Evolutionary conservation across 2,888 invertebrate genomes (phyloP).

Genomic region (Epinotia demarniana): DNA sequence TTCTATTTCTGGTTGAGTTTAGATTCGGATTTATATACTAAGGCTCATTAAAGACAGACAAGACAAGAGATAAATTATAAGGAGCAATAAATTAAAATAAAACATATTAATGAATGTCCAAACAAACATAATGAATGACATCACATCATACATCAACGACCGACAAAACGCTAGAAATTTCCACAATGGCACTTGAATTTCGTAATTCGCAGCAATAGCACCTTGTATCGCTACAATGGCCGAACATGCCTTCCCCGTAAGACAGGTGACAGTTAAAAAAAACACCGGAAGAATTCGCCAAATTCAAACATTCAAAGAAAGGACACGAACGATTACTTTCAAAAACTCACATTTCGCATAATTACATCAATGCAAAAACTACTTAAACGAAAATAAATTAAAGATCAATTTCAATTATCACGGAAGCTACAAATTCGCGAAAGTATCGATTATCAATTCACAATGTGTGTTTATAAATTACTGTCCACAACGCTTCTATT

Average conservation of each 20-base stretch:
- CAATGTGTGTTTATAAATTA: slow-evolving; percentile 31
- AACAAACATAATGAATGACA: neutral
- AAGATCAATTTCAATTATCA: neutral
- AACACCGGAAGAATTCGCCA: slow-evolving; percentile 52
- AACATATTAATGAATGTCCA: neutral
- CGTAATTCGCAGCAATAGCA: slow-evolving; percentile 29
- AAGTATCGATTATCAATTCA: slow-evolving; percentile 29
- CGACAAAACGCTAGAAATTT: slow-evolving; percentile 3
- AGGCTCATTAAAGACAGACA: too few species aligned
- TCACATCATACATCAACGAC: neutral
- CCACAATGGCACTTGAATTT: slow-evolving; percentile 5
- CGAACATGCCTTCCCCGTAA: slow-evolving; percentile 14
- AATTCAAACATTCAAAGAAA: slow-evolving; percentile 52
- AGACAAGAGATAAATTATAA: too few species aligned
- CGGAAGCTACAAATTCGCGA: neutral
- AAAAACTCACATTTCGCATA: neutral
- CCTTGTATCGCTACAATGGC: slow-evolving; percentile 13
- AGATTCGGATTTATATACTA: too few species aligned
- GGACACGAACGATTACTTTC: slow-evolving; percentile 34
- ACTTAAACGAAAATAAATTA: neutral
- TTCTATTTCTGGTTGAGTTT: too few species aligned
- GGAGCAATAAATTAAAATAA: too few species aligned
- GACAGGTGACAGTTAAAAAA: slow-evolving; percentile 37
- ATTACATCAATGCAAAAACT: slow-evolving; percentile 1
- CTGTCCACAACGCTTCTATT: slow-evolving; percentile 39